A percentile compares a stretch with the other conserved stretches of the same genome.
Evolutionary conservation across 2,113 vertebrate genomes (phyloP).

Genomic region (Grantiella picta): DNA sequence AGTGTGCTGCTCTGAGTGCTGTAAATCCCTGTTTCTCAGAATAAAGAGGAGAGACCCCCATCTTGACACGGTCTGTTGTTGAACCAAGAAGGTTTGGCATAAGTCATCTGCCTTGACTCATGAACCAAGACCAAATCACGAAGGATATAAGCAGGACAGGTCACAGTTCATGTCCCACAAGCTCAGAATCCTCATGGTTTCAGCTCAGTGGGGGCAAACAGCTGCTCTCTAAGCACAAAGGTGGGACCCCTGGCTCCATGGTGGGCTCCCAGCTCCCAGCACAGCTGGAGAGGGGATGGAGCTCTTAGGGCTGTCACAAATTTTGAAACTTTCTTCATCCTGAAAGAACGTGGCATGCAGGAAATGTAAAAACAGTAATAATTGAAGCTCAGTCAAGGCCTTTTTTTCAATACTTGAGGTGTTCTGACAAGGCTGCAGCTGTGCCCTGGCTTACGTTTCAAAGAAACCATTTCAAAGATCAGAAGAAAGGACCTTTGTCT

Average conservation of each 20-base stretch:
- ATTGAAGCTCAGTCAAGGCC: neutral
- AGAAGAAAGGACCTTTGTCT: neutral
- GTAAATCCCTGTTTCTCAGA: neutral
- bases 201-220: neutral
- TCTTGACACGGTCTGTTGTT: neutral
- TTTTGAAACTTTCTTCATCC: neutral
- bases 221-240: neutral
- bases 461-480: neutral
- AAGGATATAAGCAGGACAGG: neutral
- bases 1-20: neutral
- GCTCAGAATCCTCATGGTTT: neutral
- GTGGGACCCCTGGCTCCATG: fast-evolving
- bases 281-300: neutral
- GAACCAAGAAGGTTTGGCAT: neutral
- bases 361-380: neutral
- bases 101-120: neutral
- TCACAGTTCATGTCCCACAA: neutral
- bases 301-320: neutral
- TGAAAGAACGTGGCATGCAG: fast-evolving
- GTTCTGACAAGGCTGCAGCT: neutral
- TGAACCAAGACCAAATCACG: neutral
- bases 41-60: neutral
- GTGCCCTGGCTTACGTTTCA: neutral
- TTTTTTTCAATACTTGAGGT: neutral
- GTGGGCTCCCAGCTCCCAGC: neutral